Evolutionary conservation across 2,113 vertebrate species (phyloP).

Genomic region (Cheirogaleus medius): DNA sequence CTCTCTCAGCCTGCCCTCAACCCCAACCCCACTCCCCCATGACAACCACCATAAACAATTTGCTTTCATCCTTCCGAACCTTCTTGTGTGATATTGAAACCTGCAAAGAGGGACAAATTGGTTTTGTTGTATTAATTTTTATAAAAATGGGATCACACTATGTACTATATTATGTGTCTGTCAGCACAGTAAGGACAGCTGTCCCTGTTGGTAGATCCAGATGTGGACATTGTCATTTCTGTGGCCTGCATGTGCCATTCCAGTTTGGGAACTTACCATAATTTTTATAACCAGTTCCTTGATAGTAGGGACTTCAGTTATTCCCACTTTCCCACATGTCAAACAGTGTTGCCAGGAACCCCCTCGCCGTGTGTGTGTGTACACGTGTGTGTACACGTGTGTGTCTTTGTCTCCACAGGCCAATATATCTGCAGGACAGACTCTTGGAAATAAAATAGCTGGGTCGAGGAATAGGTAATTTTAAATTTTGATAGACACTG

Average conservation of each 20-base stretch:
- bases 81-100: background rate
- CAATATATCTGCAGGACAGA: background rate
- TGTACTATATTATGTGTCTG: accelerated
- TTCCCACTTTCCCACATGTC: background rate
- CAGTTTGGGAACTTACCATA: background rate
- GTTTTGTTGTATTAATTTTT: background rate
- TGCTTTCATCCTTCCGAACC: background rate
- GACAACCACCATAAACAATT: background rate
- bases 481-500: constrained; percentile 46
- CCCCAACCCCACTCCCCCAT: background rate
- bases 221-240: background rate
- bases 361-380: background rate
- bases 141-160: background rate
- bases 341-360: background rate
- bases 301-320: background rate
- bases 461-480: constrained; percentile 39
- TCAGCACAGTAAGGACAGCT: background rate
- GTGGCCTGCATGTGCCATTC: background rate
- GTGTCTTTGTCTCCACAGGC: background rate
- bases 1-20: background rate
- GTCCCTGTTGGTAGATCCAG: background rate
- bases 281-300: background rate
- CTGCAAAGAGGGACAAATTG: background rate
- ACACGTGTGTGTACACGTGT: background rate
- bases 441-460: constrained; percentile 51